Percentiles rank a stretch among this genome's conserved stretches.
phyloP scores from a whole-genome alignment of 2,797 vertebrate species.

The Myiotriccus ornatus region DNA sequence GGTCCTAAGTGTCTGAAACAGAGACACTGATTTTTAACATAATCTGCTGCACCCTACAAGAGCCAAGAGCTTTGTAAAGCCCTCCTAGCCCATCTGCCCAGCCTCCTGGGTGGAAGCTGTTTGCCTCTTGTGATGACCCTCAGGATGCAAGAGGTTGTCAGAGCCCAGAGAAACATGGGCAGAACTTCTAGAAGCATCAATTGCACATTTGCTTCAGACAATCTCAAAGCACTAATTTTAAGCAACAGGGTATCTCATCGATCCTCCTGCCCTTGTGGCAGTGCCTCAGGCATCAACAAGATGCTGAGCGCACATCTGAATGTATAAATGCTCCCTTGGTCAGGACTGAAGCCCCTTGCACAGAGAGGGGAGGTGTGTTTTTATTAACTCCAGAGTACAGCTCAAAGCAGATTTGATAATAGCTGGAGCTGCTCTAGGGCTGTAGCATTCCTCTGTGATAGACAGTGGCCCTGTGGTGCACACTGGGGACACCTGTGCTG shows the following conservation, averaged over 20 bases:
- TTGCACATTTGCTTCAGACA: neutral
- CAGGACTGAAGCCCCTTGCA: neutral
- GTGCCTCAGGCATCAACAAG: neutral
- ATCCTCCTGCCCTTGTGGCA: neutral
- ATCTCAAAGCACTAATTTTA: neutral
- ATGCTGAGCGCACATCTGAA: neutral
- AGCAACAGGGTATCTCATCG: neutral
- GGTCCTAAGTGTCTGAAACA: neutral
- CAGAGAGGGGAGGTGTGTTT: neutral
- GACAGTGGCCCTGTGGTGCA: neutral
- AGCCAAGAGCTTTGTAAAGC: neutral
- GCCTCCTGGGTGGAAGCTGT: neutral
- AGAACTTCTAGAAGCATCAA: neutral
- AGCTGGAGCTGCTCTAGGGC: neutral
- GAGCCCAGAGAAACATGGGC: neutral
- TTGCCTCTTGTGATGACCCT: neutral
- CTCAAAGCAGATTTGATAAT: neutral
- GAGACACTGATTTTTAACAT: neutral
- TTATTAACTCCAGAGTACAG: neutral
- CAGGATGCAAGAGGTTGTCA: neutral
- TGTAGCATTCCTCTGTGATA: neutral
- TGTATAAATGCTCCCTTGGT: neutral
- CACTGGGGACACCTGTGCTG: rapidly evolving
- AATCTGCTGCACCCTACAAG: rapidly evolving
- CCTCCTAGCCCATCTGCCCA: neutral